Evolutionary conservation across 2,888 invertebrate species (phyloP).

Genomic region (Mesoligia furuncula): DNA sequence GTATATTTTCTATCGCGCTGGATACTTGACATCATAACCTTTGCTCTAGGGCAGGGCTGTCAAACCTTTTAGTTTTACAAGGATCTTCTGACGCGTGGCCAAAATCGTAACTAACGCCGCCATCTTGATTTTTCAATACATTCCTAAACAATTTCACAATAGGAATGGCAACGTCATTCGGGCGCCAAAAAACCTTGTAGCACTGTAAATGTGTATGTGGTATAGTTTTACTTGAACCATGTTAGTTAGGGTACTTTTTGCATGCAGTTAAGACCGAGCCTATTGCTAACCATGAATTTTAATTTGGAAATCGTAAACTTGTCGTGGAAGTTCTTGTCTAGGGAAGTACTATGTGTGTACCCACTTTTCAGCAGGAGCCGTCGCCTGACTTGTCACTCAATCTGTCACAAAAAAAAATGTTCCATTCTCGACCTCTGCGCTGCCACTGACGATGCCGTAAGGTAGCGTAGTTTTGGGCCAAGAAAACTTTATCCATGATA

Average conservation of each 20-base stretch:
- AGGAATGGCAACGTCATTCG: not conserved
- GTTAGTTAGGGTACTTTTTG: not conserved
- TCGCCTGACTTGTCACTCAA: too few relatives aligned
- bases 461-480: not conserved
- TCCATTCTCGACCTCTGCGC: not conserved
- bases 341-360: not conserved
- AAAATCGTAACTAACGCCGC: not conserved
- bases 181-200: not conserved
- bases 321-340: not conserved
- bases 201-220: not conserved
- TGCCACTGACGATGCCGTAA: not conserved
- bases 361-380: not conserved
- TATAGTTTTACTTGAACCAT: not conserved
- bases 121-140: not conserved
- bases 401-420: not conserved
- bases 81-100: too few relatives aligned
- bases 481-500: not conserved
- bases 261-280: not conserved
- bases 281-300: not conserved
- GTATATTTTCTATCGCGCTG: constrained; percentile 58
- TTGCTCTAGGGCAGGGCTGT: constrained; percentile 46
- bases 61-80: constrained; percentile 8
- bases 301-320: not conserved
- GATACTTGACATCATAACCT: constrained; percentile 63
- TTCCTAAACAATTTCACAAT: not conserved